Evolutionary conservation across 2,888 invertebrate genomes (phyloP), one percentile per base, ranked within the genome.

Genomic region (Pseudococcus longispinus): DNA sequence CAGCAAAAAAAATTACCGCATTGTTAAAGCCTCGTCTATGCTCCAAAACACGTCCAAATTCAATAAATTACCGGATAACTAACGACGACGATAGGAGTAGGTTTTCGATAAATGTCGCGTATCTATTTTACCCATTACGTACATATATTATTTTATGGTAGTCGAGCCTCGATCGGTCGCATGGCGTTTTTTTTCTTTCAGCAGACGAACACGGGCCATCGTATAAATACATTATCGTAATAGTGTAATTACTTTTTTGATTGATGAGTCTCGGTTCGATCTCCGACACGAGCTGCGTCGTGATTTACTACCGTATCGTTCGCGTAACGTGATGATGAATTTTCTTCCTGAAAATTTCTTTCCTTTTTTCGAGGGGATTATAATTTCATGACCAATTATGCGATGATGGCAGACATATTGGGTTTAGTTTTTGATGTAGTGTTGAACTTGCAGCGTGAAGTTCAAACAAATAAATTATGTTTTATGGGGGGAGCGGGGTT

Each of bases 21-120:
- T 70, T 29, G 70, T 60, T 60, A 70, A 70, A 29, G 70, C 70
- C 70, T 26, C 37, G 37, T 4, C 70, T 13, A 2, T 9, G 70
- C 29, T 6, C 26, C 70, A 29, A 70, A 9, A 3, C 70, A 70
- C 70, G 70, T 70, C 32, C 29, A 70, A 70, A 70, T 70, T 70
- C 70, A 70, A 70, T 70, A 70, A 70, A 70, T 70, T 70, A 70
- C 29, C 70, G 29, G 70, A 70, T 70, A 70, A 70, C 70, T 70
- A 70, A 70, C 70, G 29, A 26, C 70, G 70, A 65, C 15, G 37
- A 65, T 29, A 70, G 70, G 70, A 70, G 70, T 29, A 60, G 60
- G 23, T 60, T 70, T 29, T 70, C 70, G 26, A 70, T 70, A 70
- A 70, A 60, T 60, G 60, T 60, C 60, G 60, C 70, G 18, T 26